Base-by-base conservation (phyloP, 1,140 invertebrate genomes). In the Cotesia vestalis region DNA sequence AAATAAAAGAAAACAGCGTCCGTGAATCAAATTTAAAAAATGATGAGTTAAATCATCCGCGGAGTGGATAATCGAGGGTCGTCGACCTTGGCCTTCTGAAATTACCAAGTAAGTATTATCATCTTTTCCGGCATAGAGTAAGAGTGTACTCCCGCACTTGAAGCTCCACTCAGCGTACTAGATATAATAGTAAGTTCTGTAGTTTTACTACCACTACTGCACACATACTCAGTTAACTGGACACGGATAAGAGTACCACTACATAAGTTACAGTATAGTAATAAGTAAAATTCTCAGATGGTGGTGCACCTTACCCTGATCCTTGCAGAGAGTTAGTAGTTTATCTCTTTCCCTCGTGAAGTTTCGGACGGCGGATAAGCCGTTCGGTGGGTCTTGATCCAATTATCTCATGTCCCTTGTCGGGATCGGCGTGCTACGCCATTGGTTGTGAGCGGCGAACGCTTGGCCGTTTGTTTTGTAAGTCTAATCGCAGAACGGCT, bases 401-500 rank as follows among this genome's bases (percentile, higher is more conserved):
- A 87, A 87, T 87, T 87, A 87, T 86, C 84, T 83, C 79, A 78
- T 84, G 85, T 85, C 83, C 83, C 84, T 85, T 83, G 81, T 84
- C 80, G 78, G 82, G 79, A 85, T 82, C 81, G 77, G 82, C 73
- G 80, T 81, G 80, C 82, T 82, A 81, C 82, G 84, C 85, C 82
- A 87, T 86, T 86, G 85, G 83, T 82, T 81, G 71, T 70, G 72
- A 68, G 79, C 76, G 76, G 73, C 73, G 72, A 76, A 76, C 79
- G 83, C 83, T 81, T 81, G 83, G 81, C 83, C 86, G 85, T 86
- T 86, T 85, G 84, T 86, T 87, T 87, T 87, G 86, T 87, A 81
- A 86, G 86, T 86, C 86, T 87, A 87, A 87, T 87, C 86, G 86
- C 81, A 79, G 78, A 81, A 81, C 79, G 75, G 75, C 79, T 81